phyloP scores from a whole-genome alignment of 2,113 vertebrate species.

The Amphiprion ocellaris region DNA sequence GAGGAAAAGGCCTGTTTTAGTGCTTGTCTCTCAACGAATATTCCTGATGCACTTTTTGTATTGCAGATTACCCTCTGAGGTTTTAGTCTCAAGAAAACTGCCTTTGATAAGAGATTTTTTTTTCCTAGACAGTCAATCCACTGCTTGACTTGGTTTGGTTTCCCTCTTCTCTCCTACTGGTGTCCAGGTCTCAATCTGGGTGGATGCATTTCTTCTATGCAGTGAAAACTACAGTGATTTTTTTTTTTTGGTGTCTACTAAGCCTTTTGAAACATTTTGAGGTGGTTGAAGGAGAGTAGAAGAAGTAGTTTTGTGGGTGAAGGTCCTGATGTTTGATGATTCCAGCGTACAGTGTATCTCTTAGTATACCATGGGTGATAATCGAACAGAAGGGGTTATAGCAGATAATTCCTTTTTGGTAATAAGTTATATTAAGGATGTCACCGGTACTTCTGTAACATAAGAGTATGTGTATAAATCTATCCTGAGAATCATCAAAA shows the following conservation, averaged over 20 bases:
- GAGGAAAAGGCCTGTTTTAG: conserved; percentile 21
- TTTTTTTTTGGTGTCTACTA: conserved; percentile 1
- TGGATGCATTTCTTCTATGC: conserved; percentile 28
- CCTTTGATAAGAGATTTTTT: conserved; percentile 24
- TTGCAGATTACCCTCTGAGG: conserved; percentile 44
- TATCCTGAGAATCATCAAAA: conserved; percentile 28
- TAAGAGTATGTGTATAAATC: conserved; percentile 18
- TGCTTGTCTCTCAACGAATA: conserved; percentile 39
- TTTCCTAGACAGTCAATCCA: not conserved
- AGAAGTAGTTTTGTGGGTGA: conserved; percentile 2
- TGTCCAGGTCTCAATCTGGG: conserved; percentile 19
- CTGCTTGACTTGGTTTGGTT: conserved; percentile 29
- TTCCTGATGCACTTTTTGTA: conserved; percentile 73
- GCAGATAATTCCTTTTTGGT: not conserved
- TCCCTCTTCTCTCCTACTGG: not conserved
- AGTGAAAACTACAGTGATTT: not conserved
- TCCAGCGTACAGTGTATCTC: conserved; percentile 3
- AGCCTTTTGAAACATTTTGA: conserved; percentile 16
- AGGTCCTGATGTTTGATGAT: conserved; percentile 32
- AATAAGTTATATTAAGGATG: conserved; percentile 15
- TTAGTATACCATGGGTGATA: conserved; percentile 33
- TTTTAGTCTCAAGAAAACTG: conserved; percentile 33
- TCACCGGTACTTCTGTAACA: conserved; percentile 14
- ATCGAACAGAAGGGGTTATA: conserved; percentile 11
- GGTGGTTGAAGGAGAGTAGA: not conserved